These are phyloP conservation scores for Diorhabda sublineata DNA, from an alignment of 1,140 invertebrate genomes.

Conservation along the genomic window DNA sequence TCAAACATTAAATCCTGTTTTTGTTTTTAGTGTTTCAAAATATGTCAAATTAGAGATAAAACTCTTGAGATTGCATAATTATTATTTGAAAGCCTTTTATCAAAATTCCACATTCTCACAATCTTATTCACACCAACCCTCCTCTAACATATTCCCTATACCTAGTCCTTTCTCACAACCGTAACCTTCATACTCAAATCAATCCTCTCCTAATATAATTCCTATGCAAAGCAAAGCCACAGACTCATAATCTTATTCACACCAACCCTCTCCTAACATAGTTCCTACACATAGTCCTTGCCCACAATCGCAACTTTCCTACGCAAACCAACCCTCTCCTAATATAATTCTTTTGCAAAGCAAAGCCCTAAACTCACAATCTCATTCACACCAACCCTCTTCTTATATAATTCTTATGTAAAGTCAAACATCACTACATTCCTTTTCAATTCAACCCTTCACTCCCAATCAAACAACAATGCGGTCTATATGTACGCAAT, in stretches of 20 bases:
- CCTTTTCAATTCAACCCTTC: slow-evolving; percentile 6
- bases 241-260: neutral
- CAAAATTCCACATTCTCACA: neutral
- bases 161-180: slow-evolving; percentile 4
- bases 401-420: neutral
- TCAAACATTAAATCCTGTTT: no score
- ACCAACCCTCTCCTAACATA: slow-evolving; percentile 3
- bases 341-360: slow-evolving; percentile 7
- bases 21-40: no score
- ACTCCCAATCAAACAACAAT: no score
- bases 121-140: slow-evolving; percentile 1
- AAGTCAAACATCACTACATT: slow-evolving; percentile 3
- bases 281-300: neutral
- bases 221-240: neutral
- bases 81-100: no score
- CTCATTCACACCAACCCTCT: slow-evolving; percentile 4
- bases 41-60: no score
- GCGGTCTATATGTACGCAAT: no score
- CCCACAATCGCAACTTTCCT: slow-evolving; percentile 15
- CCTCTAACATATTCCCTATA: neutral
- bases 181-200: neutral
- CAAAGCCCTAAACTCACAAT: neutral
- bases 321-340: slow-evolving; percentile 8
- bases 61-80: no score
- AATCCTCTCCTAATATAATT: slow-evolving; percentile 6